Evolutionary conservation across 1,140 invertebrate species (phyloP), one percentile per base, ranked within the genome.

Genomic region (Danaus melanippus): DNA sequence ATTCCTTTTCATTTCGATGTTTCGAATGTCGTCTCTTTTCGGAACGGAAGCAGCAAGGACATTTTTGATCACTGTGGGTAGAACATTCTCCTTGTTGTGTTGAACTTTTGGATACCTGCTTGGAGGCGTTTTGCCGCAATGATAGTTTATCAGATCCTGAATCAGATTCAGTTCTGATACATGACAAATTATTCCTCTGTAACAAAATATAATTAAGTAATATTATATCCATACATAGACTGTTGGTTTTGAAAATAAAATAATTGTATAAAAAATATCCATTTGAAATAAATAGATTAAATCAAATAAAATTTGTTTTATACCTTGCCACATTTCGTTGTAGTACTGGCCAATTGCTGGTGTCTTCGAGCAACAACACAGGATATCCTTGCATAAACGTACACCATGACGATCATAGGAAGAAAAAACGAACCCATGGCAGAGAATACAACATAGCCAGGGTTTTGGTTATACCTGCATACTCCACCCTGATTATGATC

Each of bases 371-470:
- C 92, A 8, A 96, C 92, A 40, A 96, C 93, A 69, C 93, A 94
- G 7, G 94, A 96, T 79, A 97, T 97, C 67, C 93, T 92, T 1
- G 93, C 90, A 75, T 97, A 97, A 8, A 96, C 95, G 71, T 97
- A 95, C 8, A 96, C 88, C 93, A 98, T 97, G n/a, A 97, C 94
- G 6, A 92, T 88, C 80, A 97, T 92, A 2, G 96, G 96, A 50
- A 97, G 90, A 82, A 97, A 98, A 86, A 97, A 98, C 0, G 96
- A 96, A 0, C 95, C 96, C 89, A 96, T 93, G 0, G 95, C 93
- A 0, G 96, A 97, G 81, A 96, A 97, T 43, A 97, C 91, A 10
- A 97, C 95, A 85, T 96, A 97, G 5, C 93, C 93, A 44, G 91
- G 90, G 74, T 96, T 95, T 70, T 92, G 92, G 71, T 93, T 94